Percentiles rank a stretch among this genome's conserved stretches.
These are phyloP conservation scores for Matsumurasca onukii DNA, from an alignment of 1,140 invertebrate genomes.

Conservation along the genomic window DNA sequence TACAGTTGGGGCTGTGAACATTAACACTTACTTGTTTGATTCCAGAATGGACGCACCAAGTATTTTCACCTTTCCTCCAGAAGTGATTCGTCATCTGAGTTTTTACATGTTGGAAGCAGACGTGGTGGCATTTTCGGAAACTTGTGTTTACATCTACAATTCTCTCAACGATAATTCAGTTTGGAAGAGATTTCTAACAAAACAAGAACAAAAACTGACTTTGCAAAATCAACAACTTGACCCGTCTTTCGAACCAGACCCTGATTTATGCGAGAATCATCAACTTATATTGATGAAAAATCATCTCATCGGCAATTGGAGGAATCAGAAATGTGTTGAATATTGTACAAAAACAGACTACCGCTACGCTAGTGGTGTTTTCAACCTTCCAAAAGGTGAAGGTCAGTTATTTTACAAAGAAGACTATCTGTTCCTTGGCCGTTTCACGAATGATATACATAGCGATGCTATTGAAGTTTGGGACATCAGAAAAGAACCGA, in stretches of 20 bases:
- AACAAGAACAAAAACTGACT: not conserved
- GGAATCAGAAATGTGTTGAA: not conserved
- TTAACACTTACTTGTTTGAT: too few species aligned
- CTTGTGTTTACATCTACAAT: too few species aligned
- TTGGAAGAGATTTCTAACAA: not conserved
- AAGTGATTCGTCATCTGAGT: too few species aligned
- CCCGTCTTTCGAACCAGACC: not conserved
- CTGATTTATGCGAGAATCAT: not conserved
- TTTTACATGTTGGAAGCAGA: too few species aligned
- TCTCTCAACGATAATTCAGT: not conserved
- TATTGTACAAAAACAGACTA: not conserved
- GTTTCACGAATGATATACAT: not conserved
- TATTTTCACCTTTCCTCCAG: too few species aligned
- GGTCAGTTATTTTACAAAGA: not conserved
- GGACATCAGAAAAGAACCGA: not conserved
- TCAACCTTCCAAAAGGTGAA: not conserved
- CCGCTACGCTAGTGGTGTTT: not conserved
- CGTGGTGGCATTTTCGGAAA: too few species aligned
- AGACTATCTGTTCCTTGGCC: not conserved
- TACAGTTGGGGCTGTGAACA: too few species aligned
- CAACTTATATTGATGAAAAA: not conserved
- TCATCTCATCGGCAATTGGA: not conserved
- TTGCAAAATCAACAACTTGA: not conserved
- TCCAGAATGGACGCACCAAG: too few species aligned
- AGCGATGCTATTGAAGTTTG: not conserved